A percentile compares a stretch with the other conserved stretches of the same genome.
These are phyloP conservation scores for Drosophila quadrilineata DNA, from an alignment of 1,140 invertebrate species.

Conservation along the genomic window DNA sequence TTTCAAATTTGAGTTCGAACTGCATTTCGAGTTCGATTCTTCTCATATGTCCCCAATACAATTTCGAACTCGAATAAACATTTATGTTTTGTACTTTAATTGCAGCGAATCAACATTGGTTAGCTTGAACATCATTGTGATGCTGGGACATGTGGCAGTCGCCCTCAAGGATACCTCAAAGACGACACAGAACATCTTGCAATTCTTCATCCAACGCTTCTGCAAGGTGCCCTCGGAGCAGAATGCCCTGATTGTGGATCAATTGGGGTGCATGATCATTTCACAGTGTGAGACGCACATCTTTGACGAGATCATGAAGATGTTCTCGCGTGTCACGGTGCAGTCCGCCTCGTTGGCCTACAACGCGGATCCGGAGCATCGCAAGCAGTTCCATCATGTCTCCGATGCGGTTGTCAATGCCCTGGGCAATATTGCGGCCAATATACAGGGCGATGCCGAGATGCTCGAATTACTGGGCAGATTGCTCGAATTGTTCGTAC, in stretches of 20 bases:
- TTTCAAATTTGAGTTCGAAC: too few relatives aligned
- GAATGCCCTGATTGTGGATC: conserved; percentile 97
- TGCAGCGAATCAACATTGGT: conserved; percentile 94
- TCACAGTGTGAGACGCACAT: conserved; percentile 92
- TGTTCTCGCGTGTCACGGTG: conserved; percentile 97
- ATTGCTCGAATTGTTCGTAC: conserved; percentile 97
- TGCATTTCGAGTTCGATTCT: too few relatives aligned
- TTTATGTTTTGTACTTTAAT: conserved; percentile 50
- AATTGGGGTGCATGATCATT: conserved; percentile 98
- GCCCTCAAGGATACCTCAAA: conserved; percentile 95
- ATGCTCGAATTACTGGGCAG: conserved; percentile 93
- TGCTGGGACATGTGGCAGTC: conserved; percentile 98
- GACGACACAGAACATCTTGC: conserved; percentile 96
- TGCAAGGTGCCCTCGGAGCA: conserved; percentile 93
- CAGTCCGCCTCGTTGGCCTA: conserved; percentile 96
- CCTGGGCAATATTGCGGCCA: conserved; percentile 95
- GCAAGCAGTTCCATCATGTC: conserved; percentile 87
- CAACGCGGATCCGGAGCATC: conserved; percentile 86
- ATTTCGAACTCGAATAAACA: too few relatives aligned
- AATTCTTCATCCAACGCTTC: conserved; percentile 98
- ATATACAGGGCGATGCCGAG: conserved; percentile 93
- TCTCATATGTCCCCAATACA: too few relatives aligned
- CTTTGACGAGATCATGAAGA: conserved; percentile 98
- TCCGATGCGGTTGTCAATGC: conserved; percentile 97
- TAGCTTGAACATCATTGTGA: conserved; percentile 97